These are phyloP conservation scores for Hermetia illucens DNA, from an alignment of 1,140 invertebrate species.

Conservation along the genomic window DNA sequence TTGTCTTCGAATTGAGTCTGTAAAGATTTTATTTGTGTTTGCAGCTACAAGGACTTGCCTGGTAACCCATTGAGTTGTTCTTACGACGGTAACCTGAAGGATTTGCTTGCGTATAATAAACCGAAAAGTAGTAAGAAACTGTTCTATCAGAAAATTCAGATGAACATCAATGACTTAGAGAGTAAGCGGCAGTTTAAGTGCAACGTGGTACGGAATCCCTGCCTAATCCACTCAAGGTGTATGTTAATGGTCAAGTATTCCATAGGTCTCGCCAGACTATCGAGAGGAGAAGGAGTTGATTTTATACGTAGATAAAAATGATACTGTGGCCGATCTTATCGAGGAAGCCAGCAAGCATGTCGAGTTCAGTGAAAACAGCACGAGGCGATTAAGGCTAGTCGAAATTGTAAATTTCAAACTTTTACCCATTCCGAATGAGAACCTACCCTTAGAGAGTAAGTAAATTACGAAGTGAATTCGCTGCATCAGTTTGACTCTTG, in stretches of 20 bases:
- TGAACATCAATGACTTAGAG: conserved; percentile 93
- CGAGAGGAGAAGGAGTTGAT: conserved; percentile 90
- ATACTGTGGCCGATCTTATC: conserved; percentile 76
- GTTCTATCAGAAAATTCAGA: conserved; percentile 91
- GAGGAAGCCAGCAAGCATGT: conserved; percentile 91
- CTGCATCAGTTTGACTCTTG: too few species aligned
- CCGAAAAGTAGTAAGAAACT: conserved; percentile 83
- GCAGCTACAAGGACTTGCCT: conserved; percentile 81
- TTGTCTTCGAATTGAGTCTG: not conserved
- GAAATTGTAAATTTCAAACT: conserved; percentile 42
- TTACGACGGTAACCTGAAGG: conserved; percentile 64
- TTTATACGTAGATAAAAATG: conserved; percentile 91
- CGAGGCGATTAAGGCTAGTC: conserved; percentile 47
- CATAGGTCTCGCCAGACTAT: conserved; percentile 57
- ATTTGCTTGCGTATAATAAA: conserved; percentile 74
- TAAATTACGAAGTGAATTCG: too few species aligned
- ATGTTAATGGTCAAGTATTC: not conserved
- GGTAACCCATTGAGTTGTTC: conserved; percentile 38
- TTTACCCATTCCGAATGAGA: conserved; percentile 20
- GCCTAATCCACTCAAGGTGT: not conserved
- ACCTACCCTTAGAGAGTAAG: conserved; percentile 20
- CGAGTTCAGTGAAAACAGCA: conserved; percentile 67
- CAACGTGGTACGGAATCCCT: conserved; percentile 45
- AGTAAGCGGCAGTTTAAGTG: conserved; percentile 97
- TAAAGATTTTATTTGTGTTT: conserved; percentile 6